Evolutionary conservation across 2,113 vertebrate genomes (phyloP).

Genomic region (Brachyistius frenatus): DNA sequence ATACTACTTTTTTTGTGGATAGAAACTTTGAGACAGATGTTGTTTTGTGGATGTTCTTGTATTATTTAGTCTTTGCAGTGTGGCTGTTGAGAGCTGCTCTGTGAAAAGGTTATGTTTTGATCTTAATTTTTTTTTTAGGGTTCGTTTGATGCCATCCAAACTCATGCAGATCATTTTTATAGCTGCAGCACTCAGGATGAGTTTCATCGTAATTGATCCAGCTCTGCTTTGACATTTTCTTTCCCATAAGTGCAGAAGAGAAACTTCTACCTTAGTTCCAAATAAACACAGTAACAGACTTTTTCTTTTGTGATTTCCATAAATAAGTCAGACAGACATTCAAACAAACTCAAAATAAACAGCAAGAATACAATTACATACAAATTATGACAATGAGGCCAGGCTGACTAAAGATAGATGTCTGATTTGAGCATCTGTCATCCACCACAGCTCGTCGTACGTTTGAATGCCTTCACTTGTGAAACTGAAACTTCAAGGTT

Average conservation of each 20-base stretch:
- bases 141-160: not conserved
- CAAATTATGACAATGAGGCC: not conserved
- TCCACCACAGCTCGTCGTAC: not conserved
- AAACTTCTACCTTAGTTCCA: slow-evolving; percentile 9
- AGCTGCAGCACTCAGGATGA: not conserved
- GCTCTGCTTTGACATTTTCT: slow-evolving; percentile 18
- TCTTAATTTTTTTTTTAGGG: not conserved
- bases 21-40: not conserved
- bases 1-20: not conserved
- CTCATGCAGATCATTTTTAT: not conserved
- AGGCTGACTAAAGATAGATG: not conserved
- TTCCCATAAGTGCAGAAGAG: not conserved
- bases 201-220: slow-evolving; percentile 6
- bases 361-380: not conserved
- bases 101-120: slow-evolving; percentile 14
- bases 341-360: slow-evolving; percentile 15
- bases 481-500: fast-evolving
- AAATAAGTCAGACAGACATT: slow-evolving; percentile 29
- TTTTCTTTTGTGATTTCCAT: not conserved
- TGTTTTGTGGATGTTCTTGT: not conserved
- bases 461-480: not conserved
- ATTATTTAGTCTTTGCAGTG: not conserved
- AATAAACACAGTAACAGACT: not conserved
- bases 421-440: slow-evolving; percentile 1
- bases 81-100: not conserved